A percentile compares a stretch with the other conserved stretches of the same genome.
Conservation (phyloP, 1,140 invertebrate genomes). For the Anadara kagoshimensis region DNA sequence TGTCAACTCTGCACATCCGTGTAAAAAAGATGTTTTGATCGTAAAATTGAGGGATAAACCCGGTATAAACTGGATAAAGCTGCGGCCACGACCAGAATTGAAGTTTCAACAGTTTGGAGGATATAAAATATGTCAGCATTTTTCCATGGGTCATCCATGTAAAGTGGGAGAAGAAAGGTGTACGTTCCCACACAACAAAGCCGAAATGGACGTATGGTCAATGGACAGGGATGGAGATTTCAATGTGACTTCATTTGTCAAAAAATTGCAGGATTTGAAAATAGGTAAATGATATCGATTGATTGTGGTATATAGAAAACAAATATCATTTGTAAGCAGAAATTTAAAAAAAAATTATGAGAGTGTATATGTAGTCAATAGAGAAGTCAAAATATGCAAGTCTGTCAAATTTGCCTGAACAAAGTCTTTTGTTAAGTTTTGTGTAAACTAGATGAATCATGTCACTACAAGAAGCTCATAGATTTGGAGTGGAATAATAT, state of each 20-base stretch:
- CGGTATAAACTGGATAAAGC: conserved; percentile 55
- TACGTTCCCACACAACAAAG: conserved; percentile 63
- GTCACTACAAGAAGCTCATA: too few relatives aligned
- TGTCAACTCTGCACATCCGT: conserved; percentile 47
- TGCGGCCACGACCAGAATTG: conserved; percentile 45
- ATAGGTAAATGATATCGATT: conserved; percentile 29
- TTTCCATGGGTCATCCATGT: conserved; percentile 53
- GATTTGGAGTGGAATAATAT: too few relatives aligned
- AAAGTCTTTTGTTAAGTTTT: too few relatives aligned
- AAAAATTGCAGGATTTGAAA: conserved; percentile 13
- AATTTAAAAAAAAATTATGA: too few relatives aligned
- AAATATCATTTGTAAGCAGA: too few relatives aligned
- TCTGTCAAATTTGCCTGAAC: too few relatives aligned
- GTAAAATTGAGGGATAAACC: conserved; percentile 46
- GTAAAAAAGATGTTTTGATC: conserved; percentile 56
- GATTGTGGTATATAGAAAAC: too few relatives aligned
- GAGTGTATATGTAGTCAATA: too few relatives aligned
- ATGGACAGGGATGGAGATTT: conserved; percentile 60
- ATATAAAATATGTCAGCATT: conserved; percentile 60
- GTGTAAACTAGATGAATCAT: too few relatives aligned
- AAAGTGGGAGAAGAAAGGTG: conserved; percentile 59
- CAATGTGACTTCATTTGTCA: conserved; percentile 8
- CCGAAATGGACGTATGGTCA: conserved; percentile 63
- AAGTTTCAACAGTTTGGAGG: conserved; percentile 42
- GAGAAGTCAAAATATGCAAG: too few relatives aligned